Base-by-base conservation (phyloP, 30 jellyfish, hydroid and myxozoan species). In the Aurelia sp. region DNA sequence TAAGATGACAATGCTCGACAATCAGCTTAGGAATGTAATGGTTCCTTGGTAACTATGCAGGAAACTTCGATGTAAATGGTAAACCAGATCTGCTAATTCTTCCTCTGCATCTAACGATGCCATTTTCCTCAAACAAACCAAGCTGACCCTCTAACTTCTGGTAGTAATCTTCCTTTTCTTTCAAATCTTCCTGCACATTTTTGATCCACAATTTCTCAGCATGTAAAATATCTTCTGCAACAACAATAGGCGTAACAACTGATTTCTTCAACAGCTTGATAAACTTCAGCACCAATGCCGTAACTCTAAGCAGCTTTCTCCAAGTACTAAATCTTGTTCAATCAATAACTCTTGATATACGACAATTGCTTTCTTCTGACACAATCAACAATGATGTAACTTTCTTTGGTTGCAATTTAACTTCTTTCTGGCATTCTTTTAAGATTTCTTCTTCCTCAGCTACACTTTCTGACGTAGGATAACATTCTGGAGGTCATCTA, bases 141-240 rank as follows among this genome's bases (percentile, higher is more conserved):
- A 74, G 4, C 76, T 4, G 85, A 16, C 38, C 18, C 47, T 74
- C 72, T 15, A 74, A 1, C 59, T 74, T 74, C 76, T 35, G 76
- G 35, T 0, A 2, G 50, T 47, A 74, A 74, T 47, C 70, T 2
- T 4, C 2, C 33, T 27, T 27, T 27, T 27, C 33, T 27, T 27
- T 27, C 33, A 27, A 27, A 27, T 27, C 33, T 27, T 31, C 76
- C 31, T 74, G 85, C 85, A 74, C 31, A n/a, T 74, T 78, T 15
- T 13, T 74, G 22, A 55, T 35, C 85, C 85, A 74, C 24, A 74
- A 35, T 4, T 48, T 74, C 78, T 74, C 85, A 74, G 85, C 85
- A 33, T 55, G 41, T 74, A 13, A 0, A 38, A 74, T 35, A 74
- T 74, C 85, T 10, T 16, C 72, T 2, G 48, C 85, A 35, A 13